These are phyloP conservation scores for Hypselothyrea guttata DNA, from an alignment of 2,888 invertebrate genomes.

Conservation along the genomic window DNA sequence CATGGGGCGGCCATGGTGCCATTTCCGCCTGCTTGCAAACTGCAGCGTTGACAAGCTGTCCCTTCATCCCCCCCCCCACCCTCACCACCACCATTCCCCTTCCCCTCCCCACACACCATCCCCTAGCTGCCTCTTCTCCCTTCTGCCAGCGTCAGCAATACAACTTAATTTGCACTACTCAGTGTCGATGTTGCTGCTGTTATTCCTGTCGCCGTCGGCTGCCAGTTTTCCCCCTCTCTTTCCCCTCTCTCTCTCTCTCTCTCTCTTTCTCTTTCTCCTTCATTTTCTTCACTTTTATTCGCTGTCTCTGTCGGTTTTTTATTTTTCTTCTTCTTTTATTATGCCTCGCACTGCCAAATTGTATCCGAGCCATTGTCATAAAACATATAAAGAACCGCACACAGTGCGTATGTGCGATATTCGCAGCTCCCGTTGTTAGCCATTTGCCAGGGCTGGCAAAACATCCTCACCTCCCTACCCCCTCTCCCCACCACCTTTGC, in stretches of 20 bases:
- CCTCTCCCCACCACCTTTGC: background rate
- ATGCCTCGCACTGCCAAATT: slow-evolving; percentile 66
- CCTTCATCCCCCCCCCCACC: slow-evolving; percentile 30
- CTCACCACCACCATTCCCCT: slow-evolving; percentile 11
- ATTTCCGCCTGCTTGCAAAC: slow-evolving; percentile 55
- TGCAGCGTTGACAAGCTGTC: slow-evolving; percentile 69
- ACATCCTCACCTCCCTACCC: background rate
- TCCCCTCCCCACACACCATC: slow-evolving; percentile 24
- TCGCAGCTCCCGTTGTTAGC: slow-evolving; percentile 26
- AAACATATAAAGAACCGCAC: slow-evolving; percentile 55
- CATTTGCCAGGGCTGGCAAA: slow-evolving; percentile 32
- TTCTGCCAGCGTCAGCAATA: slow-evolving; percentile 21
- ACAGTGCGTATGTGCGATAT: slow-evolving; percentile 65
- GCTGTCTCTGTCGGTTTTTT: too few relatives aligned
- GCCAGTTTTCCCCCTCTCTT: slow-evolving; percentile 10
- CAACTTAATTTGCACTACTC: slow-evolving; percentile 75
- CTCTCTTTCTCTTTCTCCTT: background rate
- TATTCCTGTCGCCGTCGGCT: slow-evolving; percentile 21
- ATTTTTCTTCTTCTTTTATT: slow-evolving; percentile 47
- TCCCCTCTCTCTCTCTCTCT: background rate
- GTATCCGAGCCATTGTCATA: slow-evolving; percentile 72
- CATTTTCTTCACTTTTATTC: too few relatives aligned
- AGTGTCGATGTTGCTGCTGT: slow-evolving; percentile 39
- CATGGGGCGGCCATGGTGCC: slow-evolving; percentile 35
- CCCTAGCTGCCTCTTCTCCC: background rate